phyloP scores from a whole-genome alignment of 2,113 vertebrate species.

The Tetraodon nigroviridis region DNA sequence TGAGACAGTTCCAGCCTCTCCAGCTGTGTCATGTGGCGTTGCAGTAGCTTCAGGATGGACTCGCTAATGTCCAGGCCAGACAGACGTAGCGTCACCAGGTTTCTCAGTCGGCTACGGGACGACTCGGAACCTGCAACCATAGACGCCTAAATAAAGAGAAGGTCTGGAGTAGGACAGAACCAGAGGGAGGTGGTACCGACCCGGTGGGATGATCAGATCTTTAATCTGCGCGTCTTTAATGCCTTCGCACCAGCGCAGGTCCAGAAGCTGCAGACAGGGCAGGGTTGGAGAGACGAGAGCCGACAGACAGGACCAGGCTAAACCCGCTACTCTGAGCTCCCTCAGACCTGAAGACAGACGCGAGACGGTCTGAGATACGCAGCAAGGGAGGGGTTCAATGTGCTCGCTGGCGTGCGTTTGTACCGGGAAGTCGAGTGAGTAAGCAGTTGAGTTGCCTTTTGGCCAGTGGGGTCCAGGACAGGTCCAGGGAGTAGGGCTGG shows the following conservation, averaged over 20 bases:
- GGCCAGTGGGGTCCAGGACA: constrained; percentile 96
- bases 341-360: constrained; percentile 79
- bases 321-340: constrained; percentile 88
- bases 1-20: constrained; percentile 91
- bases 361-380: neutral
- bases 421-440: constrained; percentile 89
- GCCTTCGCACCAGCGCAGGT: constrained; percentile 95
- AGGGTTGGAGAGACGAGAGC: constrained; percentile 87
- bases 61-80: constrained; percentile 91
- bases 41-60: constrained; percentile 86
- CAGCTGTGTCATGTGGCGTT: constrained; percentile 91
- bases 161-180: neutral
- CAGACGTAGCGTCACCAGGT: constrained; percentile 87
- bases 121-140: constrained; percentile 79
- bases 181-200: constrained; percentile 38
- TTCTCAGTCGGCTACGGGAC: constrained; percentile 90
- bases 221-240: constrained; percentile 92
- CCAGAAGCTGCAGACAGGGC: constrained; percentile 89
- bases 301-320: constrained; percentile 89
- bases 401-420: neutral
- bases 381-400: neutral
- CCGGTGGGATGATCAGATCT: constrained; percentile 83
- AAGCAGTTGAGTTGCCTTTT: constrained; percentile 96
- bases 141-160: no score
- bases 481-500: constrained; percentile 87